Base-by-base conservation (phyloP, 2,113 vertebrate genomes). In the Acanthochromis polyacanthus region DNA sequence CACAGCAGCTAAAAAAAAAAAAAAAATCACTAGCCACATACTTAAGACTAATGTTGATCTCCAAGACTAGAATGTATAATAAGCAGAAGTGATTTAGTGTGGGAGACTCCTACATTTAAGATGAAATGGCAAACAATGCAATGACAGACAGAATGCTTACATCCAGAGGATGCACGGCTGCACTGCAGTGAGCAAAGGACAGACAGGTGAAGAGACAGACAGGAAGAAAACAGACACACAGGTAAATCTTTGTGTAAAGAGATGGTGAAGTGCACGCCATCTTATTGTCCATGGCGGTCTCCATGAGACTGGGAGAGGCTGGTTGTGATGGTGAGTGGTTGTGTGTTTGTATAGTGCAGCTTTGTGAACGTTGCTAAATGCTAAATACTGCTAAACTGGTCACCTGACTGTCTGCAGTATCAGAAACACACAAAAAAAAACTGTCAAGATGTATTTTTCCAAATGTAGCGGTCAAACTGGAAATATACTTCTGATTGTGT, bases 141-240 rank as follows among this genome's bases (percentile, higher is more conserved):
- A 80, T 70, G 84, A 83, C 82, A 82, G 84, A 88, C 83, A 90
- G 81, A 80, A 89, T 88, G 89, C 92, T 92, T 91, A 90, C 89
- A 90, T 89, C 89, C 85, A 78, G 58, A 87, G 82, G 90, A 92
- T 90, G 85, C 86, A 84, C 69, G 82, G 91, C 79, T 80, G 86
- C 74, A 86, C 92, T 80, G 88, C 89, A 88, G 83, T 81, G 89
- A 90, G 84, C 86, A 28, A 85, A 50, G 75, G 78, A 86, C 78
- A 78, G 83, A 88, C 81, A 82, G 81, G 88, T 84, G 80, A 83
- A 80, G 64, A 88, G 61, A 83, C 71, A 84, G 80, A 89, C 73
- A 80, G 66, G 69, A 10, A 86, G 70, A 80, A 78, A 81, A 87
- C 50, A 88, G 65, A 89, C 65, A 90, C 43, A 88, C 76, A 75